A percentile compares a stretch with the other conserved stretches of the same genome.
These are phyloP conservation scores for Arenicola marina DNA, from an alignment of 2,888 invertebrate genomes.

Conservation along the genomic window DNA sequence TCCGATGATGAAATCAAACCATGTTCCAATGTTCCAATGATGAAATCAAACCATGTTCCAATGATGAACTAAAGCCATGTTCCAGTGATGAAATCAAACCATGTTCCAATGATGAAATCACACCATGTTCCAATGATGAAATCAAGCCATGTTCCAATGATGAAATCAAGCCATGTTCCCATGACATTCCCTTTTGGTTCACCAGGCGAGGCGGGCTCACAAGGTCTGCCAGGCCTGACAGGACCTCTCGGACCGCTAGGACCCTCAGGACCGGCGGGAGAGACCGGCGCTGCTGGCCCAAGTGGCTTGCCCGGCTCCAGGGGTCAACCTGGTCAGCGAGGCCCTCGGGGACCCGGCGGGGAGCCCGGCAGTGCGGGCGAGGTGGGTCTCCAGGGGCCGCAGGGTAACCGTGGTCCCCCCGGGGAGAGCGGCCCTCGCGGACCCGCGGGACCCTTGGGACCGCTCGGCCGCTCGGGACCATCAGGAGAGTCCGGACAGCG, in stretches of 20 bases:
- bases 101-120: too few species aligned
- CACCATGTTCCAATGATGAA: too few species aligned
- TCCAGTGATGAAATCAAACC: too few species aligned
- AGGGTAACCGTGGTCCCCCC: neutral
- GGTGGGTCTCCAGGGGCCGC: conserved; percentile 1
- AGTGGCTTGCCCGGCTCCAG: conserved; percentile 8
- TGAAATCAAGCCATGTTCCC: too few species aligned
- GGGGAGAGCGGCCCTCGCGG: neutral
- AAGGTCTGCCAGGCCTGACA: conserved; percentile 3
- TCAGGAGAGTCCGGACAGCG: neutral
- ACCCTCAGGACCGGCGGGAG: conserved; percentile 17
- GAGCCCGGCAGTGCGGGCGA: conserved; percentile 36
- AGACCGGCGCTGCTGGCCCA: conserved; percentile 7
- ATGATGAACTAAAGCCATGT: too few species aligned
- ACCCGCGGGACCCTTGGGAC: neutral
- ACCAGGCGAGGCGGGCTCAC: conserved; percentile 2
- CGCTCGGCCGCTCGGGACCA: neutral
- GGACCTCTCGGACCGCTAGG: too few species aligned
- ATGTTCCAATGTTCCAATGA: too few species aligned
- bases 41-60: too few species aligned
- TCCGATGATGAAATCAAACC: too few species aligned
- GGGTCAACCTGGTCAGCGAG: conserved; percentile 23
- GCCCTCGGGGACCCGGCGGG: conserved; percentile 22
- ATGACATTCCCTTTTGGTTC: too few species aligned
- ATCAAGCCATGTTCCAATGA: too few species aligned